These are phyloP conservation scores for Neria commutata DNA, from an alignment of 2,888 invertebrate species.

Conservation along the genomic window DNA sequence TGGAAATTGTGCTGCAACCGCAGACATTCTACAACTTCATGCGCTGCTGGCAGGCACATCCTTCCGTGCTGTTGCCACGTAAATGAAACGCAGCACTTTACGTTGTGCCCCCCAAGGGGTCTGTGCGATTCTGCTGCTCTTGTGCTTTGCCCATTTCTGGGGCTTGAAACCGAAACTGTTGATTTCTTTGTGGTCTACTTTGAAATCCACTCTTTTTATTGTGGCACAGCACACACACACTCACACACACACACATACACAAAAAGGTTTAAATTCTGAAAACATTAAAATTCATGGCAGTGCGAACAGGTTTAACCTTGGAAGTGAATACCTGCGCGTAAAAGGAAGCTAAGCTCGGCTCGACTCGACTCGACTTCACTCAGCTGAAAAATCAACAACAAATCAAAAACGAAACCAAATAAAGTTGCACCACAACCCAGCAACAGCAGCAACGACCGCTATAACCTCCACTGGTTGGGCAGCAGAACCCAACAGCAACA, in stretches of 20 bases:
- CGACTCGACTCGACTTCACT: constrained; percentile 17
- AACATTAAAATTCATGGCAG: constrained; percentile 24
- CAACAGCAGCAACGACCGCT: constrained; percentile 7
- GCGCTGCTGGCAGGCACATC: neutral
- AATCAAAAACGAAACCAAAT: constrained; percentile 36
- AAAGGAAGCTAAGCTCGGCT: neutral
- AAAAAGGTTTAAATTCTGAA: constrained; percentile 11
- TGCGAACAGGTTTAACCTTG: constrained; percentile 28
- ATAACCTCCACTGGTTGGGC: too few species aligned
- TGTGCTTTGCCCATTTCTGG: neutral
- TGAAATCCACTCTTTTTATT: neutral
- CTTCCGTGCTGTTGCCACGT: neutral
- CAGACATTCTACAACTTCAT: neutral
- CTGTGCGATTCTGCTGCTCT: too few species aligned
- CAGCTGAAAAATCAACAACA: constrained; percentile 24
- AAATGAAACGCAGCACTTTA: too few species aligned
- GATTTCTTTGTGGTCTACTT: neutral
- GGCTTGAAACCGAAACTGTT: neutral
- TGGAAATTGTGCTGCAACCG: constrained; percentile 13
- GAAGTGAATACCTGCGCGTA: constrained; percentile 16
- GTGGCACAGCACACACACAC: neutral
- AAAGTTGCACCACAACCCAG: constrained; percentile 11
- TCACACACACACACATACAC: neutral
- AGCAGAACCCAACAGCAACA: constrained; percentile 5
- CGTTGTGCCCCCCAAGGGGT: too few species aligned